Evolutionary conservation across 2,888 invertebrate species (phyloP).

Genomic region (Corbicula japonica): DNA sequence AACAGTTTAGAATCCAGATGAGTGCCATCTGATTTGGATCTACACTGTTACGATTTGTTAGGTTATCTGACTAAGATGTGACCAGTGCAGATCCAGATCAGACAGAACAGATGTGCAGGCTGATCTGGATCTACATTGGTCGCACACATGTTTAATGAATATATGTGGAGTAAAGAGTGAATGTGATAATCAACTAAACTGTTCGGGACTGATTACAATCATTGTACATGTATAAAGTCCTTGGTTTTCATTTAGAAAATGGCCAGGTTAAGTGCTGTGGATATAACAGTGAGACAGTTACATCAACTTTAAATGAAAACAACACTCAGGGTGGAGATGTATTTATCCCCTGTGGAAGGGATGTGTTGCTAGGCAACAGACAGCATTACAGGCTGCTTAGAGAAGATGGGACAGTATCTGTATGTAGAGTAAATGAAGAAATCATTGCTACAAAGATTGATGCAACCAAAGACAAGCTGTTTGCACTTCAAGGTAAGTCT

Average conservation of each 20-base stretch:
- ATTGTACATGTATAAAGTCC: background rate
- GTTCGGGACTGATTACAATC: background rate
- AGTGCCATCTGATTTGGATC: too few species aligned
- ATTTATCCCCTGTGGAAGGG: background rate
- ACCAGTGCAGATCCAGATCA: background rate
- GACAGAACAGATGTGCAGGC: background rate
- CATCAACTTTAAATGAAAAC: background rate
- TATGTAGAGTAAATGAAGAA: background rate
- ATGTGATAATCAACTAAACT: background rate
- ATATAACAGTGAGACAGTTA: background rate
- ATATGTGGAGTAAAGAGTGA: background rate
- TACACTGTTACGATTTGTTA: too few species aligned
- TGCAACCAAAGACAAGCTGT: conserved; percentile 8
- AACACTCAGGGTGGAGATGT: conserved; percentile 9
- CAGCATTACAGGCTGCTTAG: background rate
- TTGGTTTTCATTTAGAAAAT: background rate
- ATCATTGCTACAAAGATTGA: background rate
- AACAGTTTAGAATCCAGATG: too few species aligned
- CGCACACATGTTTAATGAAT: background rate
- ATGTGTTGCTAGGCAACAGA: background rate
- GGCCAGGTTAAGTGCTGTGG: conserved; percentile 18
- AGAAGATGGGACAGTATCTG: conserved; percentile 1
- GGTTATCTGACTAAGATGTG: too few species aligned
- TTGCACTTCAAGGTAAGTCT: conserved; percentile 10
- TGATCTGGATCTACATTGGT: background rate